Base-by-base conservation (phyloP, 2,797 vertebrate species). In the Clarias laeviceps region DNA sequence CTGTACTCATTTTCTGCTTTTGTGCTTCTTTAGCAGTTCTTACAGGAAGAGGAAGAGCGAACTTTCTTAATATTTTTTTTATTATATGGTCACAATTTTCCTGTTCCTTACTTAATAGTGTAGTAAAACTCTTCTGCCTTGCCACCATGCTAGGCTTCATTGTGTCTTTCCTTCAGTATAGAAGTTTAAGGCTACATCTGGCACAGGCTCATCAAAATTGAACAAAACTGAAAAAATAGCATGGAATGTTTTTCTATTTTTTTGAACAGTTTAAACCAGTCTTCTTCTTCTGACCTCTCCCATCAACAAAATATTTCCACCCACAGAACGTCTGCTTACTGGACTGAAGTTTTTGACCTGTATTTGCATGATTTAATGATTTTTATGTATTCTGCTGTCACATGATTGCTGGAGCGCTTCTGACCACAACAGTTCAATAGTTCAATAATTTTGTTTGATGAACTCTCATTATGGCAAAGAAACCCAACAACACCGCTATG, bases 291-390 rank as follows among this genome's bases (percentile, higher is more conserved):
- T 78, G 74, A 78, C 74, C 59, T 18, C 57, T 62, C 34, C 62
- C 24, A 80, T 45, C 18, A 45, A 64, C 59, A 80, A 22, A 79
- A 79, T 59, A 64, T 15, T 50, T 65, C 4, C 78, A 45, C 61
- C 59, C 15, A 79, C 57, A 62, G 1, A 40, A 27, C 5, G 7
- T 22, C 22, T 1, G 14, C 34, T 62, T 15, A 62, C 77, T 62
- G 34, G 77, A 40, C 24, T 80, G 7, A 40, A 64, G 34, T 8
- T 50, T 18, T 80, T 80, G 34, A 65, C 78, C 62, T 80, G 1
- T 66, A 80, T 66, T 80, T 80, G 37, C 78, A 80, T 80, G 34
- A 61, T 59, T 37, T 76, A 32, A 56, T 74, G 14, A 78, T 59
- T 78, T 54, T 37, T 62, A 40, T 64, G 59, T n/a, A 80, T 29